A percentile compares a stretch with the other conserved stretches of the same genome.
These are phyloP conservation scores for Jacana jacana DNA, from an alignment of 2,113 vertebrate species.

Conservation along the genomic window DNA sequence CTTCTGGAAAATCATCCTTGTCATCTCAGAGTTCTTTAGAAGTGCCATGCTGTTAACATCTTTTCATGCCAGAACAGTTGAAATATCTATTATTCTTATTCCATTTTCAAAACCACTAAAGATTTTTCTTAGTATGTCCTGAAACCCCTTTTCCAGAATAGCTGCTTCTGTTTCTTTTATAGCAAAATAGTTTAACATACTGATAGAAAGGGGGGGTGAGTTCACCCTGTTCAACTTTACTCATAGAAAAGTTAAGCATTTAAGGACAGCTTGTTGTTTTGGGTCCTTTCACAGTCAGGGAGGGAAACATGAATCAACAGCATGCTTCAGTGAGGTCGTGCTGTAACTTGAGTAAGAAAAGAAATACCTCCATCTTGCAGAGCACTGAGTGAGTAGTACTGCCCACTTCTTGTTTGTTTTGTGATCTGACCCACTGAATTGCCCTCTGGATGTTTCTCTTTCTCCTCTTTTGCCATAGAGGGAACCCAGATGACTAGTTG, in stretches of 20 bases:
- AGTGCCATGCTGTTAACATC: conserved; percentile 9
- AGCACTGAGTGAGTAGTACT: neutral
- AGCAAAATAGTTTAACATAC: neutral
- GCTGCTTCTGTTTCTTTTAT: neutral
- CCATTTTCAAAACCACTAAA: conserved; percentile 34
- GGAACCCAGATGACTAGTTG: neutral
- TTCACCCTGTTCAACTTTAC: neutral
- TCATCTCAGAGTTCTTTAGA: conserved; percentile 20
- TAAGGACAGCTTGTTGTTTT: neutral
- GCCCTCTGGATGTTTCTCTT: neutral
- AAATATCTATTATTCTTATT: conserved; percentile 40
- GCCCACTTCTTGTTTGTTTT: neutral
- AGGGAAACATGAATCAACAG: neutral
- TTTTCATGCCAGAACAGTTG: conserved; percentile 32
- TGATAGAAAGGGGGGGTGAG: neutral
- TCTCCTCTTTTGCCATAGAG: neutral
- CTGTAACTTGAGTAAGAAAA: neutral
- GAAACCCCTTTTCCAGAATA: conserved; percentile 16
- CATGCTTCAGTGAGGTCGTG: neutral
- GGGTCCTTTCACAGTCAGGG: neutral
- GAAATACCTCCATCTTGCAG: neutral
- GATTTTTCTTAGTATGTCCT: neutral
- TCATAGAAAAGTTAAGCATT: neutral
- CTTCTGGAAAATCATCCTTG: conserved; percentile 29
- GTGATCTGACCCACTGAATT: neutral